These are phyloP conservation scores for Actinernus sp. DNA, from an alignment of 92 coral and sea anemone species.

Conservation along the genomic window DNA sequence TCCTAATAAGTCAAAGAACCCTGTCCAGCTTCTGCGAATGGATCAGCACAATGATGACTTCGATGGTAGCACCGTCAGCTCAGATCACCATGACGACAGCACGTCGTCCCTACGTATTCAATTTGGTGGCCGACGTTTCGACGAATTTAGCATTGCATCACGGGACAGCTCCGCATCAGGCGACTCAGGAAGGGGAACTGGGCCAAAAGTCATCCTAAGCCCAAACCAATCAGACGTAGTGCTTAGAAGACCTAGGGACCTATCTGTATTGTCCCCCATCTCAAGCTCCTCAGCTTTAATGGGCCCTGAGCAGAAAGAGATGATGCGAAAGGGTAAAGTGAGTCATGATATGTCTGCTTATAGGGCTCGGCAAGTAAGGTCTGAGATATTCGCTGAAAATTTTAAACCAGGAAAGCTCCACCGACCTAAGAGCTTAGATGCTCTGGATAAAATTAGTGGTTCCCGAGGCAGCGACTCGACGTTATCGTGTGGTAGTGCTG, in stretches of 20 bases:
- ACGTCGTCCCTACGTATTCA: constrained; percentile 36
- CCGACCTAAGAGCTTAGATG: constrained; percentile 84
- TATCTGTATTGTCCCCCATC: constrained; percentile 30
- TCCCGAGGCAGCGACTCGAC: constrained; percentile 46
- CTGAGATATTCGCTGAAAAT: constrained; percentile 72
- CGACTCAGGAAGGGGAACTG: constrained; percentile 58
- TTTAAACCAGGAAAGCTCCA: constrained; percentile 61
- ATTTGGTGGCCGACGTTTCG: constrained; percentile 63
- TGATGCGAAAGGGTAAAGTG: constrained; percentile 34
- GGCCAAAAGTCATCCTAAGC: constrained; percentile 35
- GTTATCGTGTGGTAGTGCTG: constrained; percentile 40
- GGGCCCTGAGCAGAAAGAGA: constrained; percentile 24
- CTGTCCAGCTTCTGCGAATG: constrained; percentile 78
- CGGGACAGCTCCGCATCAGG: constrained; percentile 86
- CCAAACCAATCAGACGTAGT: constrained; percentile 75
- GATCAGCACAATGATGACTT: constrained; percentile 78
- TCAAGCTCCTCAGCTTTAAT: constrained; percentile 59
- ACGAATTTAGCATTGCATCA: constrained; percentile 78
- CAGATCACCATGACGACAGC: constrained; percentile 47
- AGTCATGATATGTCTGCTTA: constrained; percentile 84
- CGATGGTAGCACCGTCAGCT: constrained; percentile 35
- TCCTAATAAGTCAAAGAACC: constrained; percentile 55
- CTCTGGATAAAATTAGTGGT: constrained; percentile 57
- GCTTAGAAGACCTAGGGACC: constrained; percentile 47
- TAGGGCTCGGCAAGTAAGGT: constrained; percentile 84